These are phyloP conservation scores for Aphis gossypii DNA, from an alignment of 1,140 invertebrate species.

Conservation along the genomic window DNA sequence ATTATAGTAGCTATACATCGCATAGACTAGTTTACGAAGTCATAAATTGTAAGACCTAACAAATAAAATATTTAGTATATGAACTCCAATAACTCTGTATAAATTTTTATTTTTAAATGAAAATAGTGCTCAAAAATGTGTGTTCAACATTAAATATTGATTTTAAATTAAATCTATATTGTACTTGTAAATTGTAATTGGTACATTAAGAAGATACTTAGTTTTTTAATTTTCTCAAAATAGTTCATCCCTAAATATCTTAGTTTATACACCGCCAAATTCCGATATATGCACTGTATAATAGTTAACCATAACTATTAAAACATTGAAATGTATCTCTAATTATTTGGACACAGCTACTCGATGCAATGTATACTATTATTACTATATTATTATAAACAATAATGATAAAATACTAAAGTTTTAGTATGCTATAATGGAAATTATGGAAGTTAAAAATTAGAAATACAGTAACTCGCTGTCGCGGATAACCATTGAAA, in stretches of 20 bases:
- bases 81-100: too few relatives aligned
- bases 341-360: background rate
- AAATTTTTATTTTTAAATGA: too few relatives aligned
- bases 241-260: background rate
- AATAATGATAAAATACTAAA: background rate
- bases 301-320: background rate
- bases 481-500: background rate
- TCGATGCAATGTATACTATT: background rate
- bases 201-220: too few relatives aligned
- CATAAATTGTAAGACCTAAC: too few relatives aligned
- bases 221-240: too few relatives aligned
- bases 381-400: background rate
- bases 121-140: too few relatives aligned
- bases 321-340: background rate
- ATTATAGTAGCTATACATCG: background rate
- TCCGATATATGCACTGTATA: background rate
- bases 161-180: too few relatives aligned
- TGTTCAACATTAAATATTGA: too few relatives aligned
- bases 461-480: background rate
- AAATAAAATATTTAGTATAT: background rate
- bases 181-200: too few relatives aligned
- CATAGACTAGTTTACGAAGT: background rate
- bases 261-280: background rate
- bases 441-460: background rate
- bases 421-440: background rate